Evolutionary conservation across 2,888 invertebrate species (phyloP), one percentile per base, ranked within the genome.

Genomic region (Cheilosia scutellata): DNA sequence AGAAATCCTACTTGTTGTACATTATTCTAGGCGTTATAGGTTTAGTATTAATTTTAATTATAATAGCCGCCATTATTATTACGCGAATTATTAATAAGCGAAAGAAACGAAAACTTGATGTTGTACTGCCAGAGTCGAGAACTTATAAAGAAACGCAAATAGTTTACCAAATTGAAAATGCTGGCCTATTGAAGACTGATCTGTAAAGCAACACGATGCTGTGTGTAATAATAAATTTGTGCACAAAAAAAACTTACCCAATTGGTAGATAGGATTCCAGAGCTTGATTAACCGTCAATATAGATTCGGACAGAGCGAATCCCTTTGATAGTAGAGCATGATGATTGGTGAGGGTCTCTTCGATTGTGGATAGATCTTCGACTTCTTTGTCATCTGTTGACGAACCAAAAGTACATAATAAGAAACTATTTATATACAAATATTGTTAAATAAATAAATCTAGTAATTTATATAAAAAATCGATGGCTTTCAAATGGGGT

Each of bases 241-340:
- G 47, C 71, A 33, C 66, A 5, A 25, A 80, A 44, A 72, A 76
- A 86, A 87, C 95, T 94, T 91, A 96, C 96, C 96, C 96, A 93
- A 96, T 96, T 40, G 97, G 96, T 88, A 97, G 93, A 91, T 96
- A 95, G 9, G 98, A 98, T 90, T 98, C 98, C 80, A 98, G 93
- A 51, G 98, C 97, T 93, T 98, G 97, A 89, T 96, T 95, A 65
- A 99, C 96, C 16, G 96, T 96, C 1, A 98, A 96, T n/a, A 91
- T 90, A 0, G 97, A 95, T 80, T 96, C 96, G 47, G 96, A 96
- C 13, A 99, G 94, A 11, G 98, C 97, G 88, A 99, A 95, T 25
- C 99, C 98, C 90, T 97, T 96, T 9, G 97, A 96, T 13, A 99
- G 94, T 55, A 99, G 93, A 5, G 95, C 93, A 25, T 96, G 95